Evolutionary conservation across 2,797 vertebrate species (phyloP).

Genomic region (Pantherophis vulpinus): DNA sequence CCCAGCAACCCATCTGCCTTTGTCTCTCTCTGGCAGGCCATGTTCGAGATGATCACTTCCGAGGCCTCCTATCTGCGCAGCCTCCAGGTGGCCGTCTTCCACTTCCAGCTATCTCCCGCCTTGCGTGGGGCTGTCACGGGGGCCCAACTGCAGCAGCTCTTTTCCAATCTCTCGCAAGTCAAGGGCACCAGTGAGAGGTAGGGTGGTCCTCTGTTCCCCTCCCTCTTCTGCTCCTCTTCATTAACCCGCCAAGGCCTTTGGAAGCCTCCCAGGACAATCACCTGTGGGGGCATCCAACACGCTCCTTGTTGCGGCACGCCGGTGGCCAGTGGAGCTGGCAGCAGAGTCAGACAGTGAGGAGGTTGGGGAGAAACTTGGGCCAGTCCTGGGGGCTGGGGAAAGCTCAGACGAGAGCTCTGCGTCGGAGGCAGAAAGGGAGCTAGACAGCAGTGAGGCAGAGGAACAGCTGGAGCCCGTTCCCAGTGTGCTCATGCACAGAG

Average conservation of each 20-base stretch:
- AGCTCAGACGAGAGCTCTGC: no score
- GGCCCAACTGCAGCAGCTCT: conserved; percentile 74
- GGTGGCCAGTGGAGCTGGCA: no score
- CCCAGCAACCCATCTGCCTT: no score
- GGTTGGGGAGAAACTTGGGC: no score
- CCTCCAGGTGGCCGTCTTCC: conserved; percentile 71
- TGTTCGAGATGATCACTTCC: conserved; percentile 80
- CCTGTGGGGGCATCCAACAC: background rate
- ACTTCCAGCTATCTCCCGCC: conserved; percentile 70
- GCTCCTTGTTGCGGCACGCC: no score
- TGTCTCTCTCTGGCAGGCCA: conserved; percentile 59
- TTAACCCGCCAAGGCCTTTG: background rate
- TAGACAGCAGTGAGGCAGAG: no score
- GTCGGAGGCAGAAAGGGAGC: no score
- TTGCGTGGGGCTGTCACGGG: conserved; percentile 64
- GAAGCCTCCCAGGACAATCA: background rate
- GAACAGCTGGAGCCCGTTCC: no score
- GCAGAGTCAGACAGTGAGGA: no score
- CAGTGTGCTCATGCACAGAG: no score
- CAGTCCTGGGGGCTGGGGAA: no score
- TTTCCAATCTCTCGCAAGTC: conserved; percentile 75
- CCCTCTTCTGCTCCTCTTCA: background rate
- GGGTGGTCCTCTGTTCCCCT: background rate
- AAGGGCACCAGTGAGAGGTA: conserved; percentile 61
- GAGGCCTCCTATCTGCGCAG: conserved; percentile 81